phyloP scores from a whole-genome alignment of 2,888 invertebrate genomes.

The Megalurothrips usitatus region DNA sequence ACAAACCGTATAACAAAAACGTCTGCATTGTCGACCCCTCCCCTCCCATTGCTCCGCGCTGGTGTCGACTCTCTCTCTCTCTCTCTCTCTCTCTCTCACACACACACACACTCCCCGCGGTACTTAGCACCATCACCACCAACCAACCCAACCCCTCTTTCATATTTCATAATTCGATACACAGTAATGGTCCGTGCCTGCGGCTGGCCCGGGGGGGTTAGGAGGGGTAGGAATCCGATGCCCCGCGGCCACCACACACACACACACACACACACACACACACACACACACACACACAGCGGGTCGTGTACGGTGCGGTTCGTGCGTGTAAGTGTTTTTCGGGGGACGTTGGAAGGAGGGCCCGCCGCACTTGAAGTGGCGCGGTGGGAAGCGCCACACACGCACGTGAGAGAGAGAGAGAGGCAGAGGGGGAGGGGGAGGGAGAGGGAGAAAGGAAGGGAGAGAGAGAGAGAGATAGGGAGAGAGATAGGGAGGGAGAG shows the following conservation, averaged over 20 bases:
- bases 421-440: no score
- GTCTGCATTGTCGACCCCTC: neutral
- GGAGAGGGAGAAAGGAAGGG: neutral
- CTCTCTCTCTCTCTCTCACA: no score
- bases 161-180: slow-evolving; percentile 2
- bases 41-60: neutral
- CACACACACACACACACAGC: no score
- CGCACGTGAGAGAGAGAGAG: neutral
- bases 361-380: no score
- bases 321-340: no score
- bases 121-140: neutral
- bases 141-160: neutral
- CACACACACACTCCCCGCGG: neutral
- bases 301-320: no score
- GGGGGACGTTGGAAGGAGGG: no score
- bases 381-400: no score
- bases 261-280: no score
- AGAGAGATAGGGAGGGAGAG: neutral
- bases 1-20: slow-evolving; percentile 1
- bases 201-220: neutral
- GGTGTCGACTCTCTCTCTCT: no score
- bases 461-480: slow-evolving; percentile 5
- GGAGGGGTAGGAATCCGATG: no score
- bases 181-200: neutral
- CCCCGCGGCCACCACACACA: no score